Percentiles rank a stretch among this genome's conserved stretches.
Evolutionary conservation across 2,888 invertebrate species (phyloP).

Genomic region (Portevinia maculata): DNA sequence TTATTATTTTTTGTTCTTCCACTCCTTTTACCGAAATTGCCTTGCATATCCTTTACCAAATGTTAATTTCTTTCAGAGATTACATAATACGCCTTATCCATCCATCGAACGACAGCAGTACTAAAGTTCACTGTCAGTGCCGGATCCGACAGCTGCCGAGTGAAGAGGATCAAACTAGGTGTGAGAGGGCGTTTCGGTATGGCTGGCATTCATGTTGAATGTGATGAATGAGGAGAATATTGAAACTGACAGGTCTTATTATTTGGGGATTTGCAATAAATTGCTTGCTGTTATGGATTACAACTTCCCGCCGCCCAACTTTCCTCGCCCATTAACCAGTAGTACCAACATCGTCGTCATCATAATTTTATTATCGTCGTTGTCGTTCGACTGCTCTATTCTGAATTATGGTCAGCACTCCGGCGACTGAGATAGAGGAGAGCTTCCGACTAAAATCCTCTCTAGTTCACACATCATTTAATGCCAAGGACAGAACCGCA

Average conservation of each 20-base stretch:
- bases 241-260: slow-evolving; percentile 75
- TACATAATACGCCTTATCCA: slow-evolving; percentile 53
- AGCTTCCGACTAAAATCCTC: slow-evolving; percentile 48
- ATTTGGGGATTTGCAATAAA: slow-evolving; percentile 75
- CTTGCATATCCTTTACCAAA: slow-evolving; percentile 54
- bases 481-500: slow-evolving; percentile 37
- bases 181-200: slow-evolving; percentile 58
- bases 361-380: background rate
- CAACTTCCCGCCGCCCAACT: slow-evolving; percentile 28
- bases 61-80: slow-evolving; percentile 52
- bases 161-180: slow-evolving; percentile 58
- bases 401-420: slow-evolving; percentile 22
- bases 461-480: slow-evolving; percentile 59
- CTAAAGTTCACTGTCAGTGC: slow-evolving; percentile 53
- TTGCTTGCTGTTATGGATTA: slow-evolving; percentile 66
- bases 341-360: slow-evolving; percentile 2
- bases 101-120: slow-evolving; percentile 38
- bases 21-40: slow-evolving; percentile 29
- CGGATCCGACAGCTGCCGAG: slow-evolving; percentile 44
- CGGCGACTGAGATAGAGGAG: slow-evolving; percentile 2
- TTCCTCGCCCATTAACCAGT: slow-evolving; percentile 10
- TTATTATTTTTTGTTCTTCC: slow-evolving; percentile 1
- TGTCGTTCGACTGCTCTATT: background rate
- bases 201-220: slow-evolving; percentile 64
- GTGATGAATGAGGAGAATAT: slow-evolving; percentile 76